Conservation (phyloP, 2,113 vertebrate genomes). For the Sinocyclocheilus anophthalmus region DNA sequence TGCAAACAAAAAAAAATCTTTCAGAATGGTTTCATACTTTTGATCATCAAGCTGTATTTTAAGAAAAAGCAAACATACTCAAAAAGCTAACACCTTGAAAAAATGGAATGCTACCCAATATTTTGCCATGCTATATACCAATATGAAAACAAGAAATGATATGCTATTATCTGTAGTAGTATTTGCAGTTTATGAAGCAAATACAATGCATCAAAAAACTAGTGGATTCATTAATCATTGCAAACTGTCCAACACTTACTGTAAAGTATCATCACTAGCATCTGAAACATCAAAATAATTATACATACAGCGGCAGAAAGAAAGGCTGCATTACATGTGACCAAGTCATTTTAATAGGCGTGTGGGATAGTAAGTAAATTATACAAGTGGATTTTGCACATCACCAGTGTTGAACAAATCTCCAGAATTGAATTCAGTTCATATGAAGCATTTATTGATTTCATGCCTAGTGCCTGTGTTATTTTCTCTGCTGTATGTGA, state of each 20-base stretch:
- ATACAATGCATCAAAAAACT: background rate
- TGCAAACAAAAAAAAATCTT: background rate
- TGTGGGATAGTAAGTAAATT: conserved; percentile 4
- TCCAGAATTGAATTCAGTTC: conserved; percentile 4
- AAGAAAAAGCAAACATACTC: no score
- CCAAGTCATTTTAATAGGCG: conserved; percentile 8
- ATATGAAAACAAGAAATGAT: background rate
- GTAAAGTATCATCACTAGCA: background rate
- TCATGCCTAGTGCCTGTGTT: conserved; percentile 28
- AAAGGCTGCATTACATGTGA: background rate
- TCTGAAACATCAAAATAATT: background rate
- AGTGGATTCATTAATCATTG: background rate
- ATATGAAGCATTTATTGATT: conserved; percentile 28
- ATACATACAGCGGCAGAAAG: background rate
- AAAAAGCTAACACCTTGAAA: no score
- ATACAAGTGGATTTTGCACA: conserved; percentile 16
- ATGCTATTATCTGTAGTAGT: background rate
- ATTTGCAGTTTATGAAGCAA: background rate
- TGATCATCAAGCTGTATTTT: no score
- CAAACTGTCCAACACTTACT: background rate
- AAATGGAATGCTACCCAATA: background rate
- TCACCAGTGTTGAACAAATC: conserved; percentile 25
- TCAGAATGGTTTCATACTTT: no score
- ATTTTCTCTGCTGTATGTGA: conserved; percentile 4
- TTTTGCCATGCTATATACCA: background rate